Percentiles rank a stretch among this genome's conserved stretches.
phyloP scores from a whole-genome alignment of 2,888 invertebrate genomes.

The Oligia latruncula region DNA sequence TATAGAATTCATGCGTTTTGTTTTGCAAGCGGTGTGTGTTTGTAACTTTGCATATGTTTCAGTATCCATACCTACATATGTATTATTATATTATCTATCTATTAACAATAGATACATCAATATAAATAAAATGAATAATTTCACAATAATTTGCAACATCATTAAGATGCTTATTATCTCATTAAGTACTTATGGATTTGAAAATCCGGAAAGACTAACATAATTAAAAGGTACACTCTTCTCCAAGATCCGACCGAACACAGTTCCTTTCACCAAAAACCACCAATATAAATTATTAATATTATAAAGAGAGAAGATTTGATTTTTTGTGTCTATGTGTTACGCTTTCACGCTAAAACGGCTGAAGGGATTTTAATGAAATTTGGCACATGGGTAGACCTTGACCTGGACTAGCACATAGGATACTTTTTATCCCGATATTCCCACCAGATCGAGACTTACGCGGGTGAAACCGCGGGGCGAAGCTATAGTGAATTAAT shows the following conservation, averaged over 20 bases:
- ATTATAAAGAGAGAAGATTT: background rate
- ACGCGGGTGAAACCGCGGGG: background rate
- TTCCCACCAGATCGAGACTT: background rate
- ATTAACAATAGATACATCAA: background rate
- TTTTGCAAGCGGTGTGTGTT: conserved; percentile 39
- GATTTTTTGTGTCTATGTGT: background rate
- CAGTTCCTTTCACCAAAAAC: too few species aligned
- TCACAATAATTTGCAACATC: background rate
- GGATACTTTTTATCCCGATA: background rate
- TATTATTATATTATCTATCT: background rate
- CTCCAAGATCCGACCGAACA: too few species aligned
- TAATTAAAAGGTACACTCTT: too few species aligned
- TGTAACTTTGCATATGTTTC: conserved; percentile 6
- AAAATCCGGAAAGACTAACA: too few species aligned
- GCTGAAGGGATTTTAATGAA: background rate
- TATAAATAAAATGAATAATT: background rate
- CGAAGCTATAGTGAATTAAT: conserved; percentile 36
- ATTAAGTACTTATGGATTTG: too few species aligned
- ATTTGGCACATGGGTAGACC: background rate
- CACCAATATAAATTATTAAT: too few species aligned
- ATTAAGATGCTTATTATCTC: background rate
- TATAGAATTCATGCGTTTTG: conserved; percentile 58
- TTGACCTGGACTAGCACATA: background rate
- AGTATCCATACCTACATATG: background rate
- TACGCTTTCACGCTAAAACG: background rate